phyloP scores from a whole-genome alignment of 2,113 vertebrate species.

The Corynorhinus townsendii region DNA sequence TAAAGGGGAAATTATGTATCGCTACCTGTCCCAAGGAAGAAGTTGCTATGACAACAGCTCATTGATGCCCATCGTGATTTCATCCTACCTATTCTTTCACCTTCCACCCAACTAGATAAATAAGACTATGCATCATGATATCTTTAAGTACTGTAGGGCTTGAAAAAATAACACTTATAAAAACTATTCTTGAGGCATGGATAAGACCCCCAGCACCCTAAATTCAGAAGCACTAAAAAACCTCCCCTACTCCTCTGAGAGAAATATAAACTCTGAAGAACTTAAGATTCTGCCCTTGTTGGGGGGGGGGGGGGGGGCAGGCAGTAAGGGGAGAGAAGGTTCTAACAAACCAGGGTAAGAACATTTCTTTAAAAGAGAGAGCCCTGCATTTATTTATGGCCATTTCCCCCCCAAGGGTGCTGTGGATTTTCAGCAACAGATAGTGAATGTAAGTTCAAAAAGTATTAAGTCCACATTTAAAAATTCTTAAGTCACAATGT shows the following conservation, averaged over 20 bases:
- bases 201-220: neutral
- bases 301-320: rapidly evolving
- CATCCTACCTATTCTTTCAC: neutral
- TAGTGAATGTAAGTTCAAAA: neutral
- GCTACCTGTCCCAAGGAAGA: neutral
- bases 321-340: neutral
- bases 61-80: neutral
- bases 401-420: neutral
- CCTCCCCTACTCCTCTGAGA: neutral
- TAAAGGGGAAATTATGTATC: neutral
- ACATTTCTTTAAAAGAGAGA: neutral
- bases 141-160: neutral
- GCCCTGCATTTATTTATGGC: neutral
- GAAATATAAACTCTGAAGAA: neutral
- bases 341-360: neutral
- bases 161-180: slow-evolving; percentile 4
- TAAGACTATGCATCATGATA: neutral
- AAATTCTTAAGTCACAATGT: neutral
- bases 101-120: neutral
- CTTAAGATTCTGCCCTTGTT: neutral
- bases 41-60: neutral
- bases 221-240: neutral
- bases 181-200: neutral
- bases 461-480: neutral
- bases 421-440: neutral